Percentiles rank a stretch among this genome's conserved stretches.
phyloP scores from a whole-genome alignment of 2,888 invertebrate genomes.

The Macropis europaea region DNA sequence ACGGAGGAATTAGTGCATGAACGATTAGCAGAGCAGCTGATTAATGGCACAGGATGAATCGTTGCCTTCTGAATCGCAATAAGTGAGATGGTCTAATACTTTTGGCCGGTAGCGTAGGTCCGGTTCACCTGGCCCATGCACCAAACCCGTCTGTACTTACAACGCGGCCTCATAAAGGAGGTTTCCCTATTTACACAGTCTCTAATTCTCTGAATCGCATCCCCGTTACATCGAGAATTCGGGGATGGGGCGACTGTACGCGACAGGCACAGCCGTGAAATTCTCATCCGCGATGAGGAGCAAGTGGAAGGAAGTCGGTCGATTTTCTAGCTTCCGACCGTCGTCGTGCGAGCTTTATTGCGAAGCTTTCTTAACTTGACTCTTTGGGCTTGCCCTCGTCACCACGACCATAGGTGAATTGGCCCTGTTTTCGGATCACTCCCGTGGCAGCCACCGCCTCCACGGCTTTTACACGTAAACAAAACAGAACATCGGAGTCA shows the following conservation, averaged over 20 bases:
- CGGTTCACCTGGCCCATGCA: constrained; percentile 73
- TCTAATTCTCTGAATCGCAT: constrained; percentile 53
- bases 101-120: too few species aligned
- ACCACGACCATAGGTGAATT: constrained; percentile 71
- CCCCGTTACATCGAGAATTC: constrained; percentile 26
- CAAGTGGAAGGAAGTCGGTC: constrained; percentile 56
- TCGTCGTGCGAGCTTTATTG: constrained; percentile 41
- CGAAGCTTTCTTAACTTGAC: constrained; percentile 64
- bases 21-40: too few species aligned
- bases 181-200: constrained; percentile 57
- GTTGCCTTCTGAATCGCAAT: too few species aligned
- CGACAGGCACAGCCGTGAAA: constrained; percentile 54
- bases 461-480: constrained; percentile 74
- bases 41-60: too few species aligned
- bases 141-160: constrained; percentile 77
- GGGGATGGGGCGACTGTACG: constrained; percentile 39
- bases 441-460: constrained; percentile 79
- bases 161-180: constrained; percentile 70
- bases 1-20: too few species aligned
- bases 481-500: constrained; percentile 71
- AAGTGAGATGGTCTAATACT: too few species aligned
- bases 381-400: constrained; percentile 68
- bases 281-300: constrained; percentile 61
- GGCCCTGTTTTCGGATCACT: constrained; percentile 78
- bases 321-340: constrained; percentile 33